phyloP scores from a whole-genome alignment of 1,140 invertebrate genomes.

The Wasmannia auropunctata region DNA sequence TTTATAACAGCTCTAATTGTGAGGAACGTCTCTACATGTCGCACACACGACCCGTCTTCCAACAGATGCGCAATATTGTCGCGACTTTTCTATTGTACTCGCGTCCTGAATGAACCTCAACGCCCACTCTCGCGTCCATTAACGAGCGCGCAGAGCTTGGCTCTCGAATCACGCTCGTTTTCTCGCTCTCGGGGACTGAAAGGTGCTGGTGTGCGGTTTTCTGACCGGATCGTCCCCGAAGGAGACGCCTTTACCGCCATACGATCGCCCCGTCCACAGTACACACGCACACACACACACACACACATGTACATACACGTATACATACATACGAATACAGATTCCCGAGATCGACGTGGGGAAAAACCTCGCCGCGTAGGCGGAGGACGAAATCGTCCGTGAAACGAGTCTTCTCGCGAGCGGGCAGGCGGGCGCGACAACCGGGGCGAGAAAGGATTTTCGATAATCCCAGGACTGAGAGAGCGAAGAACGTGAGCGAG shows the following conservation, averaged over 20 bases:
- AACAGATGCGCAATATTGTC: constrained; percentile 23
- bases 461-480: constrained; percentile 40
- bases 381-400: constrained; percentile 67
- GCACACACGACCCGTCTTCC: background rate
- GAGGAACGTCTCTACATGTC: background rate
- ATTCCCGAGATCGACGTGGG: constrained; percentile 25
- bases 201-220: constrained; percentile 18
- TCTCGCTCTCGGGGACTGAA: constrained; percentile 23
- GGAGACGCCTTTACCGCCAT: constrained; percentile 1
- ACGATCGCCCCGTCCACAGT: constrained; percentile 8
- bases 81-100: constrained; percentile 34
- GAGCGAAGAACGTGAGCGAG: constrained; percentile 12
- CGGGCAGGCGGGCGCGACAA: constrained; percentile 8
- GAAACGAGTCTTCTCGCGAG: constrained; percentile 63
- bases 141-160: constrained; percentile 1
- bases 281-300: background rate
- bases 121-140: constrained; percentile 36
- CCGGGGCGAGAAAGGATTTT: constrained; percentile 53
- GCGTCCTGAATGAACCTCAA: constrained; percentile 33
- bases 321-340: no score
- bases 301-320: no score
- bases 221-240: constrained; percentile 32
- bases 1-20: constrained; percentile 13
- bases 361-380: constrained; percentile 37
- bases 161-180: constrained; percentile 24